Conservation (phyloP, 2,888 invertebrate species). For the Chrysina gloriosa region DNA sequence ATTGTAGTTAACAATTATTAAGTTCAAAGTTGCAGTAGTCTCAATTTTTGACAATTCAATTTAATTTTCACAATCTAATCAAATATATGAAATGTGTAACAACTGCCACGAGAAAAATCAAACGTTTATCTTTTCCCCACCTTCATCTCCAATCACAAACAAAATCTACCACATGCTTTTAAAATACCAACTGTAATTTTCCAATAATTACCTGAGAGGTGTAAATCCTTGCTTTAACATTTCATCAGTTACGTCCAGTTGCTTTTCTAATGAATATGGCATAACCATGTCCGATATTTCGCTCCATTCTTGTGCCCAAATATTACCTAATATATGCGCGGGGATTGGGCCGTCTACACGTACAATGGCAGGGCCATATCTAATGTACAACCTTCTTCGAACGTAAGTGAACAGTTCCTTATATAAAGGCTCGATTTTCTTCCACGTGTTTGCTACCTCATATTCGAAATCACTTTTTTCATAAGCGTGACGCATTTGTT, state of each 20-base stretch:
- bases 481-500: slow-evolving; percentile 81
- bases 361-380: slow-evolving; percentile 65
- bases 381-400: slow-evolving; percentile 71
- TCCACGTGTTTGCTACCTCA: slow-evolving; percentile 71
- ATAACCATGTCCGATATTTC: slow-evolving; percentile 79
- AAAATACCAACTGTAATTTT: too few relatives aligned
- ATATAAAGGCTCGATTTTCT: slow-evolving; percentile 79
- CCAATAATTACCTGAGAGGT: slow-evolving; percentile 71
- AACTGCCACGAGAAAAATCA: too few relatives aligned
- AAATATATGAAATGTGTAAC: too few relatives aligned
- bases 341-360: slow-evolving; percentile 81
- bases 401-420: slow-evolving; percentile 87
- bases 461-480: slow-evolving; percentile 76
- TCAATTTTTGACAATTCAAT: too few relatives aligned
- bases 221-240: slow-evolving; percentile 81
- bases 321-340: slow-evolving; percentile 85
- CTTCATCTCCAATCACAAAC: too few relatives aligned
- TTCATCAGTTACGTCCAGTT: slow-evolving; percentile 81
- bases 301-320: slow-evolving; percentile 89
- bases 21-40: too few relatives aligned
- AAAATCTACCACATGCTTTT: too few relatives aligned
- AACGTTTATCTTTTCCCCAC: too few relatives aligned
- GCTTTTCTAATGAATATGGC: slow-evolving; percentile 78
- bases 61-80: too few relatives aligned
- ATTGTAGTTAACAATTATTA: too few relatives aligned